Evolutionary conservation across 2,113 vertebrate species (phyloP).

Genomic region (Egretta garzetta): DNA sequence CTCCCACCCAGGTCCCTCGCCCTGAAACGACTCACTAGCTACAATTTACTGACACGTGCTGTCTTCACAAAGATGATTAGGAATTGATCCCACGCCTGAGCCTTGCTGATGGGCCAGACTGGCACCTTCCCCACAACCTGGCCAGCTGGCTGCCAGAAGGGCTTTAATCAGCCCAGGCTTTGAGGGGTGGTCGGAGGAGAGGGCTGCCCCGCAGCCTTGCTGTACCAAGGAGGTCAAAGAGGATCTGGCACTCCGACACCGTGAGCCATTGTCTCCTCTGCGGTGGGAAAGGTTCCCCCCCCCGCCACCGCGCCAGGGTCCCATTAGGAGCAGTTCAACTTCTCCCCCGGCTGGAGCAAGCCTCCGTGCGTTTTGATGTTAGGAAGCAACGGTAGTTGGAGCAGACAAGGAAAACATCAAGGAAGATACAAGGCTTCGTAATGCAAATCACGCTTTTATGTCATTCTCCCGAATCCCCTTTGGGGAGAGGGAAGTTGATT

Average conservation of each 20-base stretch:
- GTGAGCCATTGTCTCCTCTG: not conserved
- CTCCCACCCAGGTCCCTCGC: not conserved
- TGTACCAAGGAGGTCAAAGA: not conserved
- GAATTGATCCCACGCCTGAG: not conserved
- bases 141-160: not conserved
- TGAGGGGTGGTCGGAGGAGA: not conserved
- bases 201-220: not conserved
- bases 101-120: not conserved
- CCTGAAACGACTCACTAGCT: not conserved
- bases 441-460: conserved; percentile 65
- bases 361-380: not conserved
- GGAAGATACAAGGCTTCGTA: conserved; percentile 43
- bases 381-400: not conserved
- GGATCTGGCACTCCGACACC: not conserved
- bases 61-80: conserved; percentile 3
- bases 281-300: not conserved
- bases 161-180: conserved; percentile 3
- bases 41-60: not conserved
- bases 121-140: not conserved
- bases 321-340: not conserved
- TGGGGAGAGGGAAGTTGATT: conserved; percentile 51
- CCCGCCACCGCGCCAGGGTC: not conserved
- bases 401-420: conserved; percentile 55
- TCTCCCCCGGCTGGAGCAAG: not conserved
- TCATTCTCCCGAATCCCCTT: conserved; percentile 23